Conservation (phyloP, 2,797 vertebrate species). For the Labroides dimidiatus region DNA sequence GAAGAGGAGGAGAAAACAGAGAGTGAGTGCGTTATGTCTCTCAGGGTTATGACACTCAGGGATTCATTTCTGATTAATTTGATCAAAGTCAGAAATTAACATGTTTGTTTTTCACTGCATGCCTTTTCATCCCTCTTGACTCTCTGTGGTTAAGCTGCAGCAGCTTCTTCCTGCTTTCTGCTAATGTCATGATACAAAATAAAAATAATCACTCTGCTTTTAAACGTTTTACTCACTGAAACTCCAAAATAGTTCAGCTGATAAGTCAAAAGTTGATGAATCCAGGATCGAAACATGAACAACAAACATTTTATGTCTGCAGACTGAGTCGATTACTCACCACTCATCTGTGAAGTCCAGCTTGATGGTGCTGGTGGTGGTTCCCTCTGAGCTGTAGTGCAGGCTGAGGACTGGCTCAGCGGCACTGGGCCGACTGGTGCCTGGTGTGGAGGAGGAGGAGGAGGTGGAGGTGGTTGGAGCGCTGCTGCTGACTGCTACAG, state of each 20-base stretch:
- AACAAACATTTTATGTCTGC: not conserved
- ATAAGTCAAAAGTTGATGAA: too few species aligned
- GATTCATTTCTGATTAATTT: too few species aligned
- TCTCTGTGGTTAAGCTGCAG: too few species aligned
- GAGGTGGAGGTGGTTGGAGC: slow-evolving; percentile 31
- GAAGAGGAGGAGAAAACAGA: slow-evolving; percentile 13
- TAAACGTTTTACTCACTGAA: too few species aligned
- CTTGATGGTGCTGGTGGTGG: slow-evolving; percentile 98
- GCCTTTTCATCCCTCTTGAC: too few species aligned
- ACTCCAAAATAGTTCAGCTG: too few species aligned
- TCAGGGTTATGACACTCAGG: not conserved
- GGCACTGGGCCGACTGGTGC: slow-evolving; percentile 72
- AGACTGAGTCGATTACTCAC: slow-evolving; percentile 78
- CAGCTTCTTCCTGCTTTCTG: too few species aligned
- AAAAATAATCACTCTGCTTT: too few species aligned
- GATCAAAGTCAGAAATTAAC: too few species aligned
- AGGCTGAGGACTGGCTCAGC: slow-evolving; percentile 96
- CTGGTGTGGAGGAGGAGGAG: slow-evolving; percentile 31
- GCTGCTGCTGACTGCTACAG: slow-evolving; percentile 43
- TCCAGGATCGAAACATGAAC: not conserved
- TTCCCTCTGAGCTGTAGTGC: slow-evolving; percentile 98
- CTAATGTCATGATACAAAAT: too few species aligned
- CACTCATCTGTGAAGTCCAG: slow-evolving; percentile 98
- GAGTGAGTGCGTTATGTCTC: not conserved
- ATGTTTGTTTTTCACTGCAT: too few species aligned